Evolutionary conservation across 2,113 vertebrate species (phyloP).

Genomic region (Anguilla japonica): DNA sequence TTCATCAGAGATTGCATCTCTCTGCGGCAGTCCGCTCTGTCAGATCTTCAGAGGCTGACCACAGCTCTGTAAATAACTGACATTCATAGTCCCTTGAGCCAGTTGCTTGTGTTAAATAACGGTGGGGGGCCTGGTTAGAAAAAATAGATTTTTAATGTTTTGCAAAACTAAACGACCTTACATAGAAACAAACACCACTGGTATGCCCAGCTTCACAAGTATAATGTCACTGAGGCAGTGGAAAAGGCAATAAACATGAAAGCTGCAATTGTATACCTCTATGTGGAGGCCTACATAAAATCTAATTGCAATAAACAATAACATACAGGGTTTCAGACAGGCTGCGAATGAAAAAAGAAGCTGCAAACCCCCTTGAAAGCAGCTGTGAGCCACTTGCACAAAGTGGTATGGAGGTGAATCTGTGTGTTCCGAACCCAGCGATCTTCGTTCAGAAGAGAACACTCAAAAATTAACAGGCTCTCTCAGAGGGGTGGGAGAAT

Average conservation of each 20-base stretch:
- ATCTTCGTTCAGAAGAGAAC: not conserved
- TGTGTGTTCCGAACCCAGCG: not conserved
- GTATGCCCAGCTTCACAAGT: not conserved
- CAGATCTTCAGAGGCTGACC: not conserved
- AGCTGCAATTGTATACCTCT: not conserved
- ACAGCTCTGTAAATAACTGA: not conserved
- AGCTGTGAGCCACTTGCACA: not conserved
- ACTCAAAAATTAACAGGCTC: not conserved
- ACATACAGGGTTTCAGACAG: not conserved
- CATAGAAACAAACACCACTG: not conserved
- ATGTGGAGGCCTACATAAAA: not conserved
- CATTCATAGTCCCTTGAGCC: not conserved
- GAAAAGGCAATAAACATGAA: constrained; percentile 7
- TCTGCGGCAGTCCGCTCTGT: not conserved
- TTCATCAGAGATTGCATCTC: not conserved
- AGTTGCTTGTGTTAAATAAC: not conserved
- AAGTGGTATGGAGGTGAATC: not conserved
- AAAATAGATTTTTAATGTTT: not conserved
- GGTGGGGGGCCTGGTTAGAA: not conserved
- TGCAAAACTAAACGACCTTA: not conserved
- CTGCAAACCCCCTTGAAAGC: too few relatives aligned
- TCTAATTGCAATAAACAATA: not conserved
- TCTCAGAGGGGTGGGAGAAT: not conserved
- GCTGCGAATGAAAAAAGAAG: not conserved
- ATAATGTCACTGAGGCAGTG: not conserved